Percentiles rank a stretch among this genome's conserved stretches.
These are phyloP conservation scores for Cygnus buccinator DNA, from an alignment of 2,113 vertebrate species.

Conservation along the genomic window DNA sequence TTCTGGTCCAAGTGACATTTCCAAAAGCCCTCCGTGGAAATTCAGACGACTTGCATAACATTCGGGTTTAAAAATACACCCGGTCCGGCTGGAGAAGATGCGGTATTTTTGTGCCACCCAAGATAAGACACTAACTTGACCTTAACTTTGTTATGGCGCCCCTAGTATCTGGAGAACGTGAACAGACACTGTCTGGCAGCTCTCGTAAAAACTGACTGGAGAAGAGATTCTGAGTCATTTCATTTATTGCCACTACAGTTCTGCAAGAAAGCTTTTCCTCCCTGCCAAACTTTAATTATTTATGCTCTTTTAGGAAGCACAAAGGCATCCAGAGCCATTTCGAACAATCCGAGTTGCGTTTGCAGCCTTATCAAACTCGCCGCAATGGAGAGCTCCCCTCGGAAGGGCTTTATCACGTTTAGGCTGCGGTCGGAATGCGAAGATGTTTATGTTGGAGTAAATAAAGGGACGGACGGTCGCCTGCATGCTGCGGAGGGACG, in stretches of 20 bases:
- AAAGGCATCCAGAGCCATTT: slow-evolving; percentile 75
- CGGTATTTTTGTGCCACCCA: slow-evolving; percentile 79
- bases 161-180: slow-evolving; percentile 85
- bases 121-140: slow-evolving; percentile 97
- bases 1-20: slow-evolving; percentile 60
- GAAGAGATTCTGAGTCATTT: slow-evolving; percentile 88
- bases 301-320: slow-evolving; percentile 85
- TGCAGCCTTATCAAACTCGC: slow-evolving; percentile 62
- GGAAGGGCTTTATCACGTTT: slow-evolving; percentile 43
- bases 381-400: neutral
- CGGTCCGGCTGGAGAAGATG: slow-evolving; percentile 66
- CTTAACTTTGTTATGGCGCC: slow-evolving; percentile 98
- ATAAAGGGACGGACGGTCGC: slow-evolving; percentile 1
- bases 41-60: neutral
- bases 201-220: slow-evolving; percentile 88
- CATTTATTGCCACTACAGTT: slow-evolving; percentile 87
- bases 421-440: slow-evolving; percentile 30
- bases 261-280: slow-evolving; percentile 86
- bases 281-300: slow-evolving; percentile 87
- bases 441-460: slow-evolving; percentile 47
- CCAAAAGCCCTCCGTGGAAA: slow-evolving; percentile 47
- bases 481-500: neutral
- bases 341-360: slow-evolving; percentile 53
- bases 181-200: slow-evolving; percentile 87
- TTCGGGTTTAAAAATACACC: slow-evolving; percentile 14